phyloP scores from a whole-genome alignment of 2,797 vertebrate genomes.

The Sciaenops ocellatus region DNA sequence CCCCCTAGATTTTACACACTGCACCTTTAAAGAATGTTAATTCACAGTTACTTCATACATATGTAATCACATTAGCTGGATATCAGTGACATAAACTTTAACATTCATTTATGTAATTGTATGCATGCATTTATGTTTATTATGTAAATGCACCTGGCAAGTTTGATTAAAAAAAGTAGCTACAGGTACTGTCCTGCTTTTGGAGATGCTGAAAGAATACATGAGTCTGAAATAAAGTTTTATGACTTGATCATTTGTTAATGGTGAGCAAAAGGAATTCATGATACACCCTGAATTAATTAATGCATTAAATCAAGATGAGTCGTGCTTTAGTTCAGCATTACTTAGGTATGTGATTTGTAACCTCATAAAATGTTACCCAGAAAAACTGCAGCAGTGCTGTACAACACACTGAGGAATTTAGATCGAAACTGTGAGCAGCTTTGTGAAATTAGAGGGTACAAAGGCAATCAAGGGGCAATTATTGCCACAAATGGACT shows the following conservation, averaged over 20 bases:
- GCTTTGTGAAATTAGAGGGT: slow-evolving; percentile 37
- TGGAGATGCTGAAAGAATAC: no score
- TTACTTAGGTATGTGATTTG: not conserved
- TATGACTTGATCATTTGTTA: not conserved
- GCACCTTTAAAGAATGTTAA: not conserved
- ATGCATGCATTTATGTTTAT: not conserved
- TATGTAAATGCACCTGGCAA: not conserved
- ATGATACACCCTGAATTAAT: not conserved
- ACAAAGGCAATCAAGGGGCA: slow-evolving; percentile 46
- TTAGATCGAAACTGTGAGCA: slow-evolving; percentile 19
- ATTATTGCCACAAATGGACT: slow-evolving; percentile 59
- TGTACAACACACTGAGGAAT: not conserved
- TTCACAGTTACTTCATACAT: not conserved
- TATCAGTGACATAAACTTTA: not conserved
- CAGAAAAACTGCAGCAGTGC: not conserved
- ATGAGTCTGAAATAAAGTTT: not conserved
- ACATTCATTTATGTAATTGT: not conserved
- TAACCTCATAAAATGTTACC: not conserved
- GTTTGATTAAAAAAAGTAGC: not conserved
- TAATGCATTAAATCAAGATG: not conserved
- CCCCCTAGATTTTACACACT: no score
- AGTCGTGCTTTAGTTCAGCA: not conserved
- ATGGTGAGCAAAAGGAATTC: not conserved
- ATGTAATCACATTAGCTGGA: not conserved
- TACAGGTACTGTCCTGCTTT: not conserved